Evolutionary conservation across 2,888 invertebrate genomes (phyloP).

Genomic region (Rhodophaea formosa): DNA sequence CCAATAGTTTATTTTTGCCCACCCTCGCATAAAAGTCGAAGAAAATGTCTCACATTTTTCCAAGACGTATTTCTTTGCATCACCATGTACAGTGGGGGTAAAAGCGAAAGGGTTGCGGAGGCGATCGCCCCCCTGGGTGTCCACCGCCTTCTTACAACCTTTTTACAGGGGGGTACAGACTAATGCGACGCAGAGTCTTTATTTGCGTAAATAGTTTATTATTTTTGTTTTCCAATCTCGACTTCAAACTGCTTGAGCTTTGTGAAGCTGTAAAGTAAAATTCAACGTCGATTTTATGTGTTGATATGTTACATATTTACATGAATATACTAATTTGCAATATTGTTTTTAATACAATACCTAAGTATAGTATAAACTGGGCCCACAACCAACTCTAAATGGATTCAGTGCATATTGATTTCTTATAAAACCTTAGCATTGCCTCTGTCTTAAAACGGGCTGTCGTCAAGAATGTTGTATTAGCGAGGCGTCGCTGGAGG

Average conservation of each 20-base stretch:
- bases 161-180: conserved; percentile 77
- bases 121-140: conserved; percentile 71
- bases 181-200: conserved; percentile 62
- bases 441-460: conserved; percentile 54
- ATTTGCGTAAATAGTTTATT: conserved; percentile 36
- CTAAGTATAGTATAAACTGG: conserved; percentile 14
- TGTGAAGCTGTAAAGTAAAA: not conserved
- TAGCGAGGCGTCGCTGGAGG: conserved; percentile 49
- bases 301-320: not conserved
- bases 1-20: too few species aligned
- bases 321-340: too few species aligned
- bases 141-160: conserved; percentile 81
- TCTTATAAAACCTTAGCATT: conserved; percentile 27
- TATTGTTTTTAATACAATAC: not conserved
- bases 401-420: conserved; percentile 19
- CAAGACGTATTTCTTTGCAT: conserved; percentile 36
- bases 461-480: conserved; percentile 79
- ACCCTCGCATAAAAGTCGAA: not conserved
- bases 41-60: conserved; percentile 6
- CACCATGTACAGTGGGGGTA: conserved; percentile 74
- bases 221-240: conserved; percentile 32
- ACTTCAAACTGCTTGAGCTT: conserved; percentile 6
- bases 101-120: conserved; percentile 81
- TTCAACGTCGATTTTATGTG: not conserved
- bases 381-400: not conserved